Evolutionary conservation across 2,113 vertebrate species (phyloP).

Genomic region (Mastomys natalensis): DNA sequence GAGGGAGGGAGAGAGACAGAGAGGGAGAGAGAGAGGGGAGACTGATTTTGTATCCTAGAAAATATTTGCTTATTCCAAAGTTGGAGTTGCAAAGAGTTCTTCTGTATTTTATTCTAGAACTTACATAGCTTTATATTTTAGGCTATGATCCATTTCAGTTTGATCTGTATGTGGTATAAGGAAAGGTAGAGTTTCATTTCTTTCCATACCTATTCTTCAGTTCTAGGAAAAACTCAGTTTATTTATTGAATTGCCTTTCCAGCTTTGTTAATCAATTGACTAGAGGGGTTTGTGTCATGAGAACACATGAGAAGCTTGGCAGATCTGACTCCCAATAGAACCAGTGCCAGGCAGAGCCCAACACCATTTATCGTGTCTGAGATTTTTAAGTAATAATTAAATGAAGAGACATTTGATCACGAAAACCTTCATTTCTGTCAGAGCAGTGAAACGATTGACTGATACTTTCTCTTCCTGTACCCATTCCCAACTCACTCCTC

Average conservation of each 20-base stretch:
- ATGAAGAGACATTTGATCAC: not conserved
- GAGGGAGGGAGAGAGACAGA: not conserved
- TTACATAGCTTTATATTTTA: constrained; percentile 37
- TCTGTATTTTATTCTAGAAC: constrained; percentile 45
- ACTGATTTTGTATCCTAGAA: constrained; percentile 23
- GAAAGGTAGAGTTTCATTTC: not conserved
- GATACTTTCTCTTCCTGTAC: not conserved
- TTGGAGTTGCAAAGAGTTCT: constrained; percentile 1
- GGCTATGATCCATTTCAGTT: not conserved
- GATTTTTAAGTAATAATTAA: constrained; percentile 15
- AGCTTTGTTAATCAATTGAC: not conserved
- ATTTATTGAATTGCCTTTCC: not conserved
- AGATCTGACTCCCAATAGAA: not conserved
- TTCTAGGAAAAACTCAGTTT: constrained; percentile 4
- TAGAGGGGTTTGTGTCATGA: not conserved
- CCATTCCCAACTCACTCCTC: not conserved
- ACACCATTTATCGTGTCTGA: not conserved
- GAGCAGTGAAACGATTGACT: not conserved
- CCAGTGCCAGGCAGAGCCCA: not conserved
- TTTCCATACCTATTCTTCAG: not conserved
- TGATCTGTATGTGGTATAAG: not conserved
- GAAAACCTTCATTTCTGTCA: constrained; percentile 9
- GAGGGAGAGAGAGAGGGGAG: not conserved
- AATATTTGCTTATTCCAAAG: constrained; percentile 36
- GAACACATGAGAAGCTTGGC: not conserved